phyloP scores from a whole-genome alignment of 2,888 invertebrate genomes.

The Andricus curvator region DNA sequence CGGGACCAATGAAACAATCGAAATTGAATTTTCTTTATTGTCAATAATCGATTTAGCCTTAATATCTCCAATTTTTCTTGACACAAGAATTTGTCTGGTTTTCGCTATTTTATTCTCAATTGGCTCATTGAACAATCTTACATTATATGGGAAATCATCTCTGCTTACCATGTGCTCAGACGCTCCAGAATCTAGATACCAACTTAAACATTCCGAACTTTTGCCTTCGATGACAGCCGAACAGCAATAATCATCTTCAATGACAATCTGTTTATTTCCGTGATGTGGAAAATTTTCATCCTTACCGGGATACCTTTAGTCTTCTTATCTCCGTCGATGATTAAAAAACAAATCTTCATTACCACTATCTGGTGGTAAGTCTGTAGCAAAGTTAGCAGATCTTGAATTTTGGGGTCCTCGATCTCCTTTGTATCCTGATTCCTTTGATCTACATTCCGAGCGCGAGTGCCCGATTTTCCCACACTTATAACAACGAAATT shows the following conservation, averaged over 20 bases:
- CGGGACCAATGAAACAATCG: too few species aligned
- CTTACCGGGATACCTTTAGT: too few species aligned
- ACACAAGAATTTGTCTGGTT: background rate
- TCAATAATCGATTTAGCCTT: too few species aligned
- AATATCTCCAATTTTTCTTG: too few species aligned
- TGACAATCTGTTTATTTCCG: background rate
- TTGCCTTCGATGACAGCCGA: background rate
- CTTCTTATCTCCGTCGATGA: background rate
- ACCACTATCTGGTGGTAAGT: background rate
- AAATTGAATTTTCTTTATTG: too few species aligned
- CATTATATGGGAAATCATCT: constrained; percentile 43
- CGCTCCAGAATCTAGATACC: constrained; percentile 61
- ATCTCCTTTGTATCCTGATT: background rate
- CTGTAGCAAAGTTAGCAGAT: background rate
- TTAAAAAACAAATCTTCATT: background rate
- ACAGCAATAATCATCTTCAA: constrained; percentile 31
- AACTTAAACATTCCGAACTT: constrained; percentile 42
- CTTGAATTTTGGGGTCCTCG: background rate
- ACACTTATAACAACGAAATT: constrained; percentile 47
- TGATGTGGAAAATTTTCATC: background rate
- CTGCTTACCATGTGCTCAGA: constrained; percentile 57
- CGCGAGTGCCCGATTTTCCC: constrained; percentile 46
- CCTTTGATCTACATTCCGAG: constrained; percentile 26
- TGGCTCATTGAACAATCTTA: too few species aligned
- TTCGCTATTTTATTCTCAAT: background rate